Percentiles rank a stretch among this genome's conserved stretches.
phyloP scores from a whole-genome alignment of 2,888 invertebrate genomes.

The Calameuta idolon region DNA sequence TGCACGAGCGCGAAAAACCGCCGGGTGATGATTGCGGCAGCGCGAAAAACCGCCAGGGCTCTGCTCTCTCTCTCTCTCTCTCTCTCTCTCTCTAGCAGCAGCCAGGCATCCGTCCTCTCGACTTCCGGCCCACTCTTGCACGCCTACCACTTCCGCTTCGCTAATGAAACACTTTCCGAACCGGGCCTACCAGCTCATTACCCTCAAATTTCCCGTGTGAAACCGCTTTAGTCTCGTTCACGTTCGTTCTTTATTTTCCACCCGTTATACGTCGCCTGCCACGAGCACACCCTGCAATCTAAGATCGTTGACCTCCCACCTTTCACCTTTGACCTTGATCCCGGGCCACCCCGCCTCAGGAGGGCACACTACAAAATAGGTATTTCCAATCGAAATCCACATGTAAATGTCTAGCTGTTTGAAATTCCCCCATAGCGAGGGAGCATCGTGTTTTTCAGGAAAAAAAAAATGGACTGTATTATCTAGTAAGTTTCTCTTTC shows the following conservation, averaged over 20 bases:
- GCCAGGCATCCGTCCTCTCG: slow-evolving; percentile 7
- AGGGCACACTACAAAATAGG: neutral
- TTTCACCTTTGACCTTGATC: neutral
- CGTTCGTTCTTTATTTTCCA: neutral
- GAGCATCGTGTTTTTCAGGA: neutral
- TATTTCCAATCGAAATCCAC: neutral
- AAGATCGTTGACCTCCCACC: neutral
- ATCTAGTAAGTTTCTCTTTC: neutral
- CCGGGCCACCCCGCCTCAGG: neutral
- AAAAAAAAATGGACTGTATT: neutral
- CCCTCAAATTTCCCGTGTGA: neutral
- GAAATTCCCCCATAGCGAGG: neutral
- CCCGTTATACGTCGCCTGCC: neutral
- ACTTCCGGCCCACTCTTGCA: neutral
- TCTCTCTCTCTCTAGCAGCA: slow-evolving; percentile 2
- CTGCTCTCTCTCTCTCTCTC: slow-evolving; percentile 3
- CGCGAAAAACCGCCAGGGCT: slow-evolving; percentile 50
- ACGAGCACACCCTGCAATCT: neutral
- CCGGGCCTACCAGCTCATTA: neutral
- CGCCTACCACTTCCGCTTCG: slow-evolving; percentile 7
- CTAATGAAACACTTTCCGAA: slow-evolving; percentile 14
- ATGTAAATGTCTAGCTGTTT: neutral
- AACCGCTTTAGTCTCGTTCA: neutral
- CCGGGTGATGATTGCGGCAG: slow-evolving; percentile 45
- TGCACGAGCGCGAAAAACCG: slow-evolving; percentile 47